Conservation (phyloP, 2,797 vertebrate genomes). For the Typhlichthys subterraneus region DNA sequence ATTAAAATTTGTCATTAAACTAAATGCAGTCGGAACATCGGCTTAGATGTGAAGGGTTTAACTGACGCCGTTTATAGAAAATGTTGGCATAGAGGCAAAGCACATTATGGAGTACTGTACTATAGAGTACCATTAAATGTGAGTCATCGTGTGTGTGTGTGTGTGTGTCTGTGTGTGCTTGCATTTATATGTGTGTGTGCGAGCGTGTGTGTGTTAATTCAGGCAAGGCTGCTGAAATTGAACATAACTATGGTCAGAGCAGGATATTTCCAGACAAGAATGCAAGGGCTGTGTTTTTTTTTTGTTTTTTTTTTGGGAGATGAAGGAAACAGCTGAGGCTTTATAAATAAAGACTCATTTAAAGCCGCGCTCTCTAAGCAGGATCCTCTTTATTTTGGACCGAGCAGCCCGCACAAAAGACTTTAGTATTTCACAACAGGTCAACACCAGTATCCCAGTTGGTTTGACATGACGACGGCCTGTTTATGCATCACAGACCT, state of each 20-base stretch:
- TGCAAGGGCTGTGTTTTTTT: slow-evolving; percentile 59
- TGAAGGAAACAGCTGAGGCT: slow-evolving; percentile 84
- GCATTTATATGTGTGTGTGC: background rate
- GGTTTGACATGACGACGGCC: background rate
- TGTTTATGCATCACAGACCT: too few relatives aligned
- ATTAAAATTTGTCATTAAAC: too few relatives aligned
- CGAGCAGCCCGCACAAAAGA: slow-evolving; percentile 58
- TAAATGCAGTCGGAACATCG: too few relatives aligned
- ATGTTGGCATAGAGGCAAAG: too few relatives aligned
- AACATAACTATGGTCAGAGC: slow-evolving; percentile 79
- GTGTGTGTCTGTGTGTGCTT: slow-evolving; percentile 1
- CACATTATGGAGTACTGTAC: too few relatives aligned
- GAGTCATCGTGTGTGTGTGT: background rate
- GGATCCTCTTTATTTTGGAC: slow-evolving; percentile 74
- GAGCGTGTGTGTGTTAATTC: background rate
- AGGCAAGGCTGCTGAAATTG: slow-evolving; percentile 65
- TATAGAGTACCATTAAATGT: background rate
- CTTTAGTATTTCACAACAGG: slow-evolving; percentile 58
- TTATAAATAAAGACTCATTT: slow-evolving; percentile 83
- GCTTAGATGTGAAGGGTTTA: too few relatives aligned
- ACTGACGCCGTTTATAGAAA: too few relatives aligned
- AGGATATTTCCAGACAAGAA: slow-evolving; percentile 83
- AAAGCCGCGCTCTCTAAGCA: slow-evolving; percentile 73
- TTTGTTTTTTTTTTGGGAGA: slow-evolving; percentile 63
- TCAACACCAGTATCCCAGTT: slow-evolving; percentile 37